Evolutionary conservation across 2,888 invertebrate genomes (phyloP).

Genomic region (Lasius platythorax): DNA sequence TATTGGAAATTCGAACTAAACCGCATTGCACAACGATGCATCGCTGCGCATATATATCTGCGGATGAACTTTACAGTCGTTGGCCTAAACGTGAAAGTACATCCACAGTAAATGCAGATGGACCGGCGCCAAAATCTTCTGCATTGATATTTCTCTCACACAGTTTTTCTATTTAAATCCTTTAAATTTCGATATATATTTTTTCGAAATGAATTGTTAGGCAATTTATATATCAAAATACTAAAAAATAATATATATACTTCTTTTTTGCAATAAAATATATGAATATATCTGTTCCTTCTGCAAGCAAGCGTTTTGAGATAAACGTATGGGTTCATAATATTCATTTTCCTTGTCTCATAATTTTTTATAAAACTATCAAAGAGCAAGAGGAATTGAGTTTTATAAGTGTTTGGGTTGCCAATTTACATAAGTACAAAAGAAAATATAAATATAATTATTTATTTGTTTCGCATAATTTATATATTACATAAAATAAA

Average conservation of each 20-base stretch:
- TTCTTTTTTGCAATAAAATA: neutral
- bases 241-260: neutral
- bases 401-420: neutral
- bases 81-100: slow-evolving; percentile 60
- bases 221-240: neutral
- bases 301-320: neutral
- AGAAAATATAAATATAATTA: slow-evolving; percentile 2
- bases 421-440: neutral
- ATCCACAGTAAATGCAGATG: slow-evolving; percentile 59
- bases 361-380: neutral
- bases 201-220: neutral
- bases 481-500: slow-evolving; percentile 8
- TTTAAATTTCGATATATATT: slow-evolving; percentile 44
- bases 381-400: neutral
- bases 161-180: slow-evolving; percentile 25
- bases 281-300: neutral
- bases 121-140: slow-evolving; percentile 65
- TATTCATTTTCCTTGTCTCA: neutral
- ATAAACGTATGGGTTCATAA: neutral
- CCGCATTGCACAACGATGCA: slow-evolving; percentile 4
- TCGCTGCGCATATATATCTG: slow-evolving; percentile 6
- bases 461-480: slow-evolving; percentile 4
- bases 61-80: slow-evolving; percentile 48
- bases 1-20: slow-evolving; percentile 35
- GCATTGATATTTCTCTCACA: slow-evolving; percentile 58